Evolutionary conservation across 2,888 invertebrate genomes (phyloP).

Genomic region (Lasiommata megera): DNA sequence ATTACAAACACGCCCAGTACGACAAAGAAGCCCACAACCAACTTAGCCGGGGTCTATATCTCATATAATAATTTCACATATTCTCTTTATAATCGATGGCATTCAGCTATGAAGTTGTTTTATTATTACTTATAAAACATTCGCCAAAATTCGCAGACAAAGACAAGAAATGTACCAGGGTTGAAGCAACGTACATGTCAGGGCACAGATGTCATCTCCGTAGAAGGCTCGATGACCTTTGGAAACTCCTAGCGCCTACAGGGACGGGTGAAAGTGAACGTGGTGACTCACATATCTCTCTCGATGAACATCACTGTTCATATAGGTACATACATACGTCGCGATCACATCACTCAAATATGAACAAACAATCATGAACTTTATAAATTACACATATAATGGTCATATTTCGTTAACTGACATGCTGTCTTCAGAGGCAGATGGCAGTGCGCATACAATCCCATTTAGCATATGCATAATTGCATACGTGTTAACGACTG

Average conservation of each 20-base stretch:
- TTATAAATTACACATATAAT: slow-evolving; percentile 16
- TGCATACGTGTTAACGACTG: slow-evolving; percentile 40
- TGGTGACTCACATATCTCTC: slow-evolving; percentile 60
- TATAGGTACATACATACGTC: slow-evolving; percentile 4
- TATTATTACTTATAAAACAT: too few species aligned
- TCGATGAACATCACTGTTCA: slow-evolving; percentile 42
- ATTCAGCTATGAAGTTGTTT: too few species aligned
- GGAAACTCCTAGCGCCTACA: slow-evolving; percentile 37
- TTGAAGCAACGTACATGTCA: not conserved
- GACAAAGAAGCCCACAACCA: too few species aligned
- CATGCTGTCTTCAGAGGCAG: not conserved
- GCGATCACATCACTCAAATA: not conserved
- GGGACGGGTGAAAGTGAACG: slow-evolving; percentile 68
- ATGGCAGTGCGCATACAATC: slow-evolving; percentile 7
- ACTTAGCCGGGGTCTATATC: too few species aligned
- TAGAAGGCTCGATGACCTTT: slow-evolving; percentile 29
- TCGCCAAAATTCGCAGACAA: too few species aligned
- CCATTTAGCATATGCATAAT: slow-evolving; percentile 55
- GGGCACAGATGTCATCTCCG: slow-evolving; percentile 2
- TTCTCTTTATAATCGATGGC: too few species aligned
- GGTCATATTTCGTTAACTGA: slow-evolving; percentile 9
- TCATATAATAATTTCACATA: too few species aligned
- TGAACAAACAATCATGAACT: slow-evolving; percentile 14
- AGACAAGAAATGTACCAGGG: too few species aligned
- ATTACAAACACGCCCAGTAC: too few species aligned